A percentile compares a stretch with the other conserved stretches of the same genome.
Evolutionary conservation across 37 sponge, comb jelly and placozoan species (phyloP).

Genomic region (Beroe forskalii): DNA sequence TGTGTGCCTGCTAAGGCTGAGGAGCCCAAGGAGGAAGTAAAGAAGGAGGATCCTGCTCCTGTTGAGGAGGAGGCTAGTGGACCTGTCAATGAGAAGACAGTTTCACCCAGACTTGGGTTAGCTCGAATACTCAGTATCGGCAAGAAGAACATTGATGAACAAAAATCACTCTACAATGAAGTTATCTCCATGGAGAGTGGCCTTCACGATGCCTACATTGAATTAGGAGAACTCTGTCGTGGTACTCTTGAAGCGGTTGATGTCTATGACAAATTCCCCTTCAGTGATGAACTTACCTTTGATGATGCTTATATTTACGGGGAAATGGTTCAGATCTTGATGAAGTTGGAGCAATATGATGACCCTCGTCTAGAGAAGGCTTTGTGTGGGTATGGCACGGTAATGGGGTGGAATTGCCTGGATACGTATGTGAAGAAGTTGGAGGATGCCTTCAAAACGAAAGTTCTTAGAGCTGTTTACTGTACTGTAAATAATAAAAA

Average conservation of each 20-base stretch:
- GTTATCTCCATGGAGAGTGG: conserved; percentile 80
- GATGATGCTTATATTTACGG: conserved; percentile 96
- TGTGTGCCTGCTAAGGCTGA: neutral
- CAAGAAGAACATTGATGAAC: conserved; percentile 66
- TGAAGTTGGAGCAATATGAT: conserved; percentile 79
- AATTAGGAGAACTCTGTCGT: conserved; percentile 83
- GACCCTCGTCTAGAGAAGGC: conserved; percentile 73
- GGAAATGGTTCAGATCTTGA: conserved; percentile 85
- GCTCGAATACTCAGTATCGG: conserved; percentile 74
- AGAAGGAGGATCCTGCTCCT: neutral
- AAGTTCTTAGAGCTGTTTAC: conserved; percentile 78
- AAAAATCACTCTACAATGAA: conserved; percentile 72
- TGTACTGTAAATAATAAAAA: conserved; percentile 85
- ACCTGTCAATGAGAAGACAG: conserved; percentile 71
- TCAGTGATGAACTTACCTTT: conserved; percentile 82
- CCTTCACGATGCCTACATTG: conserved; percentile 96
- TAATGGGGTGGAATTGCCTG: conserved; percentile 85
- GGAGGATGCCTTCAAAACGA: conserved; percentile 86
- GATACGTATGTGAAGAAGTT: conserved; percentile 82
- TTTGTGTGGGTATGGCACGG: conserved; percentile 81
- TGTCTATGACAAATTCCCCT: conserved; percentile 86
- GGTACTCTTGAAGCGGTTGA: conserved; percentile 82
- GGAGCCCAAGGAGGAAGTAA: conserved; percentile 14
- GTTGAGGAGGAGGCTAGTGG: neutral
- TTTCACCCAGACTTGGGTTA: conserved; percentile 81